Evolutionary conservation across 1,140 invertebrate species (phyloP).

Genomic region (Panagrolaimus sp.): DNA sequence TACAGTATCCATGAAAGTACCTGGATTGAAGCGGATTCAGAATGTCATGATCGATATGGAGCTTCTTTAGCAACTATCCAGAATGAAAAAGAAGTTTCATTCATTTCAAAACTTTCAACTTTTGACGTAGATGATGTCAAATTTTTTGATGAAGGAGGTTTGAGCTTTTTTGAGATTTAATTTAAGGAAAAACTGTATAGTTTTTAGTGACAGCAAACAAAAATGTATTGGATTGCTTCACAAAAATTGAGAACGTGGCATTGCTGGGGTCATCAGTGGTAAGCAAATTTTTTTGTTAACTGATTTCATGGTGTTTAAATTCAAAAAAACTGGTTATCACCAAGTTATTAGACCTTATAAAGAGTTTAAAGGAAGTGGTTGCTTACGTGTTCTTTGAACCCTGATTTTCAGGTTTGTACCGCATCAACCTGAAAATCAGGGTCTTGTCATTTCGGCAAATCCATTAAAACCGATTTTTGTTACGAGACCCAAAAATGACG

Average conservation of each 20-base stretch:
- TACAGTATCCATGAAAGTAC: not conserved
- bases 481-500: too few relatives aligned
- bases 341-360: too few relatives aligned
- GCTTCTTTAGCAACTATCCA: not conserved
- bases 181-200: too few relatives aligned
- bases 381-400: too few relatives aligned
- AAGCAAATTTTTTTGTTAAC: too few relatives aligned
- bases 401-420: too few relatives aligned
- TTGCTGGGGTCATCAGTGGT: conserved; percentile 16
- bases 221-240: conserved; percentile 15
- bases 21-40: not conserved
- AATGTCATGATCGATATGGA: conserved; percentile 9
- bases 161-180: not conserved
- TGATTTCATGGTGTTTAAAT: too few relatives aligned
- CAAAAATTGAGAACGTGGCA: conserved; percentile 8
- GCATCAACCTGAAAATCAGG: too few relatives aligned
- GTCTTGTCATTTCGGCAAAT: too few relatives aligned
- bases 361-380: too few relatives aligned
- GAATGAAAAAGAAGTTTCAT: not conserved
- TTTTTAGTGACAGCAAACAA: not conserved
- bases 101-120: not conserved
- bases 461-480: too few relatives aligned
- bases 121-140: not conserved
- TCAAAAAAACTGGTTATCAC: too few relatives aligned
- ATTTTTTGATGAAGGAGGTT: conserved; percentile 10